A percentile compares a stretch with the other conserved stretches of the same genome.
phyloP scores from a whole-genome alignment of 2,113 vertebrate species.

The Tupaia chinensis region DNA sequence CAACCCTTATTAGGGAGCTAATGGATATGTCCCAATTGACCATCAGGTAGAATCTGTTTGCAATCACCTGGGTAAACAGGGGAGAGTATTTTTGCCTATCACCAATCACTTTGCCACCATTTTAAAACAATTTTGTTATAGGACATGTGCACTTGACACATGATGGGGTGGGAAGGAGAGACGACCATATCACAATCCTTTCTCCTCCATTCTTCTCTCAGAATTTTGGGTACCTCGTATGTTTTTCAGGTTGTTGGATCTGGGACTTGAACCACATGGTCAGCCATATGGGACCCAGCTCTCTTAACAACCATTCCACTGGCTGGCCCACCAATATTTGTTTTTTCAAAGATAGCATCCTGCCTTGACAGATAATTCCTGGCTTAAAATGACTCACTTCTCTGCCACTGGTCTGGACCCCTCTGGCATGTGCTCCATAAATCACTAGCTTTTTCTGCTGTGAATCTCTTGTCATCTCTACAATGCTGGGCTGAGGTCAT shows the following conservation, averaged over 20 bases:
- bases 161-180: no score
- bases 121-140: no score
- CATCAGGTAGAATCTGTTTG: not conserved
- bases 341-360: constrained; percentile 67
- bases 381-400: constrained; percentile 51
- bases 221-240: no score
- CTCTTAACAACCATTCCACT: no score
- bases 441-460: constrained; percentile 64
- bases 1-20: constrained; percentile 7
- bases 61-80: not conserved
- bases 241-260: no score
- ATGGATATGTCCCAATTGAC: not conserved
- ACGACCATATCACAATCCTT: no score
- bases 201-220: no score
- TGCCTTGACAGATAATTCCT: constrained; percentile 72
- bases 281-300: no score
- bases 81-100: not conserved
- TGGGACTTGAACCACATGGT: no score
- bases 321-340: constrained; percentile 47
- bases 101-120: constrained; percentile 48
- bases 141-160: no score
- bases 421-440: constrained; percentile 71
- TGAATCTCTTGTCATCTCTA: constrained; percentile 75
- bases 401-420: constrained; percentile 48
- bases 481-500: constrained; percentile 71